phyloP scores from a whole-genome alignment of 2,888 invertebrate species.

The Lasioglossum calceatum region DNA sequence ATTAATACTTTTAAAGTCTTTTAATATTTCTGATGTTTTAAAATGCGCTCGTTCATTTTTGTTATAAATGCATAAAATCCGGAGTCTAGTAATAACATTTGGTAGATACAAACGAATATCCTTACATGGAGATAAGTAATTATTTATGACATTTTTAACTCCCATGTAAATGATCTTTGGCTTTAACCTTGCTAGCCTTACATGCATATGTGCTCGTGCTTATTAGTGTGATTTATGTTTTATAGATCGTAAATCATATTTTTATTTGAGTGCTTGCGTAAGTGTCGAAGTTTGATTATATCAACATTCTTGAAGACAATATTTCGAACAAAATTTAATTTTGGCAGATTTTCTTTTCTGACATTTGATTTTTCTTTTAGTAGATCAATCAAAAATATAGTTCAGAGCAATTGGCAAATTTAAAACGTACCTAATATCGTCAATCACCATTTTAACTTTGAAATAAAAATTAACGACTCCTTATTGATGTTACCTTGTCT shows the following conservation, averaged over 20 bases:
- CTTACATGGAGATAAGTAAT: neutral
- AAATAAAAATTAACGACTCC: neutral
- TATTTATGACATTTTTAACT: neutral
- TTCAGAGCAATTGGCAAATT: neutral
- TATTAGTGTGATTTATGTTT: neutral
- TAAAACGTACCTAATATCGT: neutral
- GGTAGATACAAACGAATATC: neutral
- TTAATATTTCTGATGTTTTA: no score
- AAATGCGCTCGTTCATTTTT: no score
- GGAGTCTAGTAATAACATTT: neutral
- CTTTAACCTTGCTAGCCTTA: neutral
- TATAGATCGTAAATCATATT: neutral
- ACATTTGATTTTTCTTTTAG: neutral
- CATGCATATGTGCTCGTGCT: neutral
- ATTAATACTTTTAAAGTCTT: no score
- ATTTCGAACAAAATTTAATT: neutral
- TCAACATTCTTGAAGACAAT: neutral
- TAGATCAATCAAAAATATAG: neutral
- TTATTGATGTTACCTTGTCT: neutral
- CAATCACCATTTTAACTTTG: neutral
- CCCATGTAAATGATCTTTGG: neutral
- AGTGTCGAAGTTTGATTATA: neutral
- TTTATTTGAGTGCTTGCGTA: neutral
- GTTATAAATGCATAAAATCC: no score
- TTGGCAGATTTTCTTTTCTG: neutral